These are phyloP conservation scores for Hyppa rectilinea DNA, from an alignment of 2,888 invertebrate species.

Conservation along the genomic window DNA sequence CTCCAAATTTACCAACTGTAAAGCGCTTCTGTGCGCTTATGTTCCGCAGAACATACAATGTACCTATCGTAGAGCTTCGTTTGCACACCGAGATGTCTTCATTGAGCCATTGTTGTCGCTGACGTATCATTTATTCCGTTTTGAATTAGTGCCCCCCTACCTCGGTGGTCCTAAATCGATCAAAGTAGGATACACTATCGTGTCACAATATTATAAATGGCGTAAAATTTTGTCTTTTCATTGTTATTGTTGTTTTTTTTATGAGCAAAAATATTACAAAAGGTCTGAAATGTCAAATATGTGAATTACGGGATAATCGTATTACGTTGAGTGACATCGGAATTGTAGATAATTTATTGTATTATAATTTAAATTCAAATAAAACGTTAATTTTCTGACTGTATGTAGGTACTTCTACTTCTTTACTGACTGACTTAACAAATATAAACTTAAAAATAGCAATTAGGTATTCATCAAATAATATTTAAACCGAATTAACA, in stretches of 20 bases:
- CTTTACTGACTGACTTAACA: too few relatives aligned
- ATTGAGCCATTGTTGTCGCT: constrained; percentile 84
- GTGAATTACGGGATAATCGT: constrained; percentile 51
- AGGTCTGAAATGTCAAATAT: constrained; percentile 41
- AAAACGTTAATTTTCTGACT: constrained; percentile 6
- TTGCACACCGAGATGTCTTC: constrained; percentile 80
- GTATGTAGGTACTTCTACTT: too few relatives aligned
- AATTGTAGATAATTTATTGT: neutral
- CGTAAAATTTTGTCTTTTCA: constrained; percentile 77
- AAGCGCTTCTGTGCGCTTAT: constrained; percentile 81
- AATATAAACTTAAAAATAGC: constrained; percentile 13
- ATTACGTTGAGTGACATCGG: constrained; percentile 50
- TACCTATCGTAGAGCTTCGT: constrained; percentile 70
- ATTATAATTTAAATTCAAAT: neutral
- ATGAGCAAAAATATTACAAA: constrained; percentile 42
- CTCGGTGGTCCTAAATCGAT: constrained; percentile 81
- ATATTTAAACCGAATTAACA: constrained; percentile 38
- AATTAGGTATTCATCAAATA: constrained; percentile 36
- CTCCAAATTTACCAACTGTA: constrained; percentile 85
- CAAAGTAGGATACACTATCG: constrained; percentile 64
- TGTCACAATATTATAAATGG: constrained; percentile 86
- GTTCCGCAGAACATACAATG: constrained; percentile 83
- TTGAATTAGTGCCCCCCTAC: constrained; percentile 75
- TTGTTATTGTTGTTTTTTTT: constrained; percentile 67
- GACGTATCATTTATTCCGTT: constrained; percentile 86